These are phyloP conservation scores for Calephelis nemesis DNA, from an alignment of 1,140 invertebrate species.

Conservation along the genomic window DNA sequence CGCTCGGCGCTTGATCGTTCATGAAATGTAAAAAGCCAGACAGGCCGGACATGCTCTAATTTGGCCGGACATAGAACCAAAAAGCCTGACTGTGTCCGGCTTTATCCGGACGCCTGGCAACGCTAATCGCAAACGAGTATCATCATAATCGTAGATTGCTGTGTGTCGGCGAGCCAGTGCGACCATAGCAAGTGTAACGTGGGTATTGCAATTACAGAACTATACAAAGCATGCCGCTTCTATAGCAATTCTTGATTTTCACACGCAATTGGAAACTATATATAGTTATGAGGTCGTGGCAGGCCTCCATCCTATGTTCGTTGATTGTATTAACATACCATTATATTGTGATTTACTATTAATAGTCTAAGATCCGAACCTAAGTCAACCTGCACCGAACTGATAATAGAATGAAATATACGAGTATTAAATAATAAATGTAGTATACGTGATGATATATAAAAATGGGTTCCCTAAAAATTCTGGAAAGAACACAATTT, in stretches of 20 bases:
- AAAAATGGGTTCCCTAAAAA: too few relatives aligned
- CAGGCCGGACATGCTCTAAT: too few relatives aligned
- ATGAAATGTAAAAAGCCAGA: too few relatives aligned
- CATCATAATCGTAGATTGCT: conserved; percentile 64
- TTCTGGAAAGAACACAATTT: too few relatives aligned
- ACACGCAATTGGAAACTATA: conserved; percentile 56
- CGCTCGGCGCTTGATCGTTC: too few relatives aligned
- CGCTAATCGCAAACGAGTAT: conserved; percentile 34
- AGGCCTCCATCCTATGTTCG: conserved; percentile 19
- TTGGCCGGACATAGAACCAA: too few relatives aligned
- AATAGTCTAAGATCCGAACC: too few relatives aligned
- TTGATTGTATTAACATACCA: conserved; percentile 35
- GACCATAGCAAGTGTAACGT: conserved; percentile 51
- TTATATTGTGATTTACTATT: conserved; percentile 34
- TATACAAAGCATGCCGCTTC: conserved; percentile 46
- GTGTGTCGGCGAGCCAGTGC: conserved; percentile 33
- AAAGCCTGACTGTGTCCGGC: too few relatives aligned
- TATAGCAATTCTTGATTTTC: conserved; percentile 59
- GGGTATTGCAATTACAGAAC: conserved; percentile 56
- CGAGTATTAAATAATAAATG: neutral
- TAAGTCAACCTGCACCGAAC: too few relatives aligned
- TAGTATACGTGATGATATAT: too few relatives aligned
- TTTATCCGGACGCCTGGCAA: too few relatives aligned
- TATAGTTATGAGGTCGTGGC: conserved; percentile 30
- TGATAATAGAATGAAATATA: conserved; percentile 3